Base-by-base conservation (phyloP, 1,140 invertebrate species). In the Heterodera schachtii region DNA sequence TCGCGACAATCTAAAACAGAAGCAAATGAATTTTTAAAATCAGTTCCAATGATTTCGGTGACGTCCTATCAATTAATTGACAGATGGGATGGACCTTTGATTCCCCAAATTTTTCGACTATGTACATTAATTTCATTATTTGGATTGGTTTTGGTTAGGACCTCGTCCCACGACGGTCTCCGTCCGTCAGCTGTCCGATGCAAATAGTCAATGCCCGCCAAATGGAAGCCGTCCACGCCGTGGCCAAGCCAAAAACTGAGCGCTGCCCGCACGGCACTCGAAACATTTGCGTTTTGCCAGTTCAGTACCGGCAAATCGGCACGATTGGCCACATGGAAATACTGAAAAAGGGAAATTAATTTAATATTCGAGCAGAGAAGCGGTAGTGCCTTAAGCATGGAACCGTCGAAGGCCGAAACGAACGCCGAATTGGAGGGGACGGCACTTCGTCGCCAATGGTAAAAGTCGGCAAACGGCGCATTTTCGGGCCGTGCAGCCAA, bases 381-480 rank as follows among this genome's bases (percentile, higher is more conserved):
- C 13, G 31, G 57, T 19, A 64, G 16, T 64, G 16, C 57, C 57
- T 64, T 64, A 64, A 64, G 57, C 4, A 57, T 19, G 16, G 84
- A 85, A 31, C 79, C 79, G 43, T 81, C 79, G 49, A 85, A 81
- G 11, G 78, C 60, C 19, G 87, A 73, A 21, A 88, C 82, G 75
- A 79, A 86, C 21, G 79, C 81, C 16, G 83, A 85, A 3, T 78
- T 66, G 21, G 31, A 31, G 1, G 74, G 66, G 66, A 79, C 52
- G 67, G 70, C 81, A 41, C 73, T 83, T n/a, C 73, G 86, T 31
- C 86, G 88, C 86, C 86, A 87, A 73, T 82, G 84, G 73, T 87
- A 87, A 79, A 77, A 89, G 57, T 60, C 66, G 41, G 79, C 76
- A 80, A 70, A 87, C 19, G 81, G 52, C 13, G 81, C 74, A 83